Conservation (phyloP, 2,888 invertebrate genomes). For the Serripes groenlandicus region DNA sequence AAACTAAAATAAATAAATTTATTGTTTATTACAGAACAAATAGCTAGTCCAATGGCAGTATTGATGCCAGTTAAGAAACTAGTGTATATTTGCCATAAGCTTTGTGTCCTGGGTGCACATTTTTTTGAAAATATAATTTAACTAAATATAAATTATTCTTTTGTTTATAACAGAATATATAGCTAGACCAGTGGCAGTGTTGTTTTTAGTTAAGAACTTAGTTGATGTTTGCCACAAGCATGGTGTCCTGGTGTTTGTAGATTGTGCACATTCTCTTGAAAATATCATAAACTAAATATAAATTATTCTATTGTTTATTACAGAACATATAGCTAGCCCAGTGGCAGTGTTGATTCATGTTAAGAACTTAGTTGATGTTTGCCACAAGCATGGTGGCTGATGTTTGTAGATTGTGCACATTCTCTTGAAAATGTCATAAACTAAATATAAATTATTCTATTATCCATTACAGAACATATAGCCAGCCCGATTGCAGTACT, state of each 20-base stretch:
- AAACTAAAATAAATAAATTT: no score
- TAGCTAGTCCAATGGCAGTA: constrained; percentile 79
- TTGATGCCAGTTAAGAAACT: constrained; percentile 80
- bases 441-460: no score
- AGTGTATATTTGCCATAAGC: constrained; percentile 72
- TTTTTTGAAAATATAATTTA: no score
- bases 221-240: constrained; percentile 74
- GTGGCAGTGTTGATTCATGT: constrained; percentile 79
- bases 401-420: constrained; percentile 84
- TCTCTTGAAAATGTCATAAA: no score
- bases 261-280: constrained; percentile 84
- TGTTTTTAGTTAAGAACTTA: constrained; percentile 79
- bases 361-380: constrained; percentile 74
- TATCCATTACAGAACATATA: constrained; percentile 77
- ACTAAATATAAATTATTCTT: no score
- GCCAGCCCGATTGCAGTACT: constrained; percentile 78
- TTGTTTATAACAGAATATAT: constrained; percentile 83
- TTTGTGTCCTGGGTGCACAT: constrained; percentile 82
- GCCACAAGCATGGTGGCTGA: constrained; percentile 75
- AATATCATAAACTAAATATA: no score
- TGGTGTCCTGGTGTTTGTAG: constrained; percentile 78
- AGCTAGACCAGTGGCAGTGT: constrained; percentile 77
- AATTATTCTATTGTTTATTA: no score
- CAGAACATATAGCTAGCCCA: constrained; percentile 83
- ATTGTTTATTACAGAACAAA: no score